Evolutionary conservation across 2,113 vertebrate genomes (phyloP), one percentile per base, ranked within the genome.

Genomic region (Illadopsis cleaveri): DNA sequence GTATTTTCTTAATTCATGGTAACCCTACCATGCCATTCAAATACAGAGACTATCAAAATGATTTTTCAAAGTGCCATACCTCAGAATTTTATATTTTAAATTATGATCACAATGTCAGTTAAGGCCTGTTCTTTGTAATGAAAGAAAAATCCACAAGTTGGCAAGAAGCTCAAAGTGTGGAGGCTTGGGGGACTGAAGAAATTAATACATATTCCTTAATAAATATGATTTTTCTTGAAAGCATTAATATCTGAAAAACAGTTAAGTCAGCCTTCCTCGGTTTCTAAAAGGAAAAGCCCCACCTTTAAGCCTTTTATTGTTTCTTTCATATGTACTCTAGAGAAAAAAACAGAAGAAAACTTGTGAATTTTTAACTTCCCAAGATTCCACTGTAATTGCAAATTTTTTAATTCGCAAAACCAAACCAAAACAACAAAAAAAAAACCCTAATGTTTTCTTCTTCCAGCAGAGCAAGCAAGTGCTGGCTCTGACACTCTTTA

Each of bases 21-120:
- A 97, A 95, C 66, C 33, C 70, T 71, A 93, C 91, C 88, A 91
- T 94, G 95, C 91, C 95, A 90, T 95, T 97, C 95, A 95, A 97
- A 96, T 79, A 97, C 95, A 97, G 79, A 95, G 89, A 97, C 96
- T 89, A 96, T 62, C 90, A 97, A 97, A 97, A 96, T 85, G 75
- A 93, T 56, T 87, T 95, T 96, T 96, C 94, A 96, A 97, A 80
- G 85, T 92, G 90, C 97, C 79, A 35, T 94, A 94, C 89, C 92
- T 97, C 93, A 96, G 96, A 95, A 82, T 68, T 94, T 93, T 66
- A 20, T 42, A 79, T 78, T 70, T 87, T 71, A 97, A 93, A 93
- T 92, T 81, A 92, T 93, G 83, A 80, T 31, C 64, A 23, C 84
- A 88, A 97, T 85, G 92, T 97, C 92, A 97, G 42, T 97, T 96